phyloP scores from a whole-genome alignment of 2,888 invertebrate genomes.

The Morpho deidamia region DNA sequence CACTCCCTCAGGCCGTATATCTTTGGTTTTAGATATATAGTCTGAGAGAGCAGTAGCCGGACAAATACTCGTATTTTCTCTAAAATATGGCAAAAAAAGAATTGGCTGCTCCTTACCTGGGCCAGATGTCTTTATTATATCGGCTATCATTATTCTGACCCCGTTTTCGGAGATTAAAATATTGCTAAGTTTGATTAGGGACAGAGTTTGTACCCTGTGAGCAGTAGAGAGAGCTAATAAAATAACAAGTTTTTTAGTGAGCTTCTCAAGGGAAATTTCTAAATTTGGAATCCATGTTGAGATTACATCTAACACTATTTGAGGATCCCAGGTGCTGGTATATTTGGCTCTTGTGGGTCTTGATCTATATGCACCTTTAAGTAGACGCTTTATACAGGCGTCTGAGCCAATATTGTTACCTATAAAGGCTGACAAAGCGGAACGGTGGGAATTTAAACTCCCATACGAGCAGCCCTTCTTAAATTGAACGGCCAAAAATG shows the following conservation, averaged over 20 bases:
- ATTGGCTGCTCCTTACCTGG: not conserved
- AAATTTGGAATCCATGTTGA: slow-evolving; percentile 23
- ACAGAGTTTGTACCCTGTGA: slow-evolving; percentile 26
- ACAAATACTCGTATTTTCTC: no score
- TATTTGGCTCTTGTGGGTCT: slow-evolving; percentile 31
- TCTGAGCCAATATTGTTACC: slow-evolving; percentile 25
- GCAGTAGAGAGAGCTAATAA: slow-evolving; percentile 21
- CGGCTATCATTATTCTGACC: not conserved
- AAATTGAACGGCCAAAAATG: slow-evolving; percentile 17
- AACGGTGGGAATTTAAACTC: slow-evolving; percentile 21
- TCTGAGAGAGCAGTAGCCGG: no score
- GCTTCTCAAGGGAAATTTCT: slow-evolving; percentile 7
- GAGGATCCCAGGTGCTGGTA: slow-evolving; percentile 29
- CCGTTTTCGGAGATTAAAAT: slow-evolving; percentile 2
- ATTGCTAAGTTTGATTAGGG: slow-evolving; percentile 23
- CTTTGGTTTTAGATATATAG: no score
- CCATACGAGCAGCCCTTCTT: slow-evolving; percentile 20
- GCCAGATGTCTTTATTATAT: slow-evolving; percentile 2
- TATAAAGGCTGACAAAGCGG: slow-evolving; percentile 21
- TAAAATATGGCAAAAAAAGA: no score
- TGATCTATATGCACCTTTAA: slow-evolving; percentile 24
- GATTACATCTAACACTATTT: slow-evolving; percentile 25
- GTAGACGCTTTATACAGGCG: slow-evolving; percentile 15
- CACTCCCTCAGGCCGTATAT: no score
- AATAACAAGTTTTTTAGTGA: slow-evolving; percentile 9